Base-by-base conservation (phyloP, 2,113 vertebrate species). In the Seriola dumerili region DNA sequence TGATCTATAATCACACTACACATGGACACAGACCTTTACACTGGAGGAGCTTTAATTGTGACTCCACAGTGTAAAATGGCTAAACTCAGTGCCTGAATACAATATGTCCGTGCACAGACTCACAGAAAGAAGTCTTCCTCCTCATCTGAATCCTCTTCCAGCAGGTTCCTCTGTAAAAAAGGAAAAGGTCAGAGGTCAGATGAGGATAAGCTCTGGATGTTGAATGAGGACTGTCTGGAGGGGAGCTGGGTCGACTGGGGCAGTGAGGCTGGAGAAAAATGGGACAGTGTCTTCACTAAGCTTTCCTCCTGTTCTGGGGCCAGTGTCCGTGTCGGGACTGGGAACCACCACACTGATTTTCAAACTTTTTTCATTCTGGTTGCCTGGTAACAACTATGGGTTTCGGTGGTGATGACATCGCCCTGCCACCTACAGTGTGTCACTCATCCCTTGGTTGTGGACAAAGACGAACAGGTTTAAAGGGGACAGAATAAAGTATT, bases 51-150 rank as follows among this genome's bases (percentile, higher is more conserved):
- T 42, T 63, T 10, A 65, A 65, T 4, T 13, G 19, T 34, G 67
- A 70, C 32, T 29, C 44, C 42, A 14, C 34, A 52, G 44, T 40
- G 29, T 65, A 32, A 79, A 74, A 69, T 42, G 32, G 63, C 21
- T 36, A 3, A 32, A 4, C 21, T 46, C 40, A 8, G 7, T 4
- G 50, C 11, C 16, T 19, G 4, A 29, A 62, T 1, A 52, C 7
- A 52, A 52, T 6, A 23, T 10, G 36, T 44, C 19, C 2, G 42
- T 4, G 62, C 36, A 81, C 1, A 89, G 85, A 97, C 98, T 97
- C 93, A 99, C 98, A 99, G 90, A 88, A 99, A 99, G 92, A 99
- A 99, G 90, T 99, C 98, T 88, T 99, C 98, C 85, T 99, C 98
- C 93, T 99, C 98, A 93, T 99, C 97, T 0, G 98, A 99, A 93